Evolutionary conservation across 2,797 vertebrate genomes (phyloP), one percentile per base, ranked within the genome.

Genomic region (Tolypeutes matacus): DNA sequence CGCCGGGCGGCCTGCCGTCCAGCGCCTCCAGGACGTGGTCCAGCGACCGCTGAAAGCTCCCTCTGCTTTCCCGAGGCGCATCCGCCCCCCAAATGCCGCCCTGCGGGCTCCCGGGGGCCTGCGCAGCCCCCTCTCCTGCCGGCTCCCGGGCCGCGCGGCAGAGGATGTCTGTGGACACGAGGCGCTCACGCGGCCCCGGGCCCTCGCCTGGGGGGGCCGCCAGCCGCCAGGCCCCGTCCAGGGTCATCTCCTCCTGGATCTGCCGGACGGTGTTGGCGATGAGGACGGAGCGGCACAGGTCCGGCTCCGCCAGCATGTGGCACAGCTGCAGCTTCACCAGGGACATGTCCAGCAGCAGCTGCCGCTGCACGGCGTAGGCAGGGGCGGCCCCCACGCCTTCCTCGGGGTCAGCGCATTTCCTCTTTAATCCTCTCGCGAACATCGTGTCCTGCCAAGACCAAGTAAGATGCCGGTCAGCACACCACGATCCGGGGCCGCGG

Each of bases 301-400:
- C 99, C 73, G 99, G 99, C 96, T 99, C 99, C 65, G 99, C 99
- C 98, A 99, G 98, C 99, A 99, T 99, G 98, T 99, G 99, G 98
- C 99, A 99, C 51, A 99, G 98, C 98, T 99, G 99, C 96, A 99
- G 99, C 98, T 99, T 99, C 97, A 99, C 99, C 95, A 99, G 98
- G 36, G 99, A 99, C 99, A 99, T 99, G 98, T 99, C 99, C 94
- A 99, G 98, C 78, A 99, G 98, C 0, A 99, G 99, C 98, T 99
- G 99, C 23, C 99, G 98, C 98, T 99, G 99, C 87, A 99, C 98
- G 94, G 98, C 99, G 95, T 99, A 99, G 3, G 99, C 98, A 49
- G 98, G 98, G 95, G 98, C 96, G 96, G 99, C 97, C 94, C 98
- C 99, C 12, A 98, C 89, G 78, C 97, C 98, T 96, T 99, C 99